Base-by-base conservation (phyloP, 2,797 vertebrate species). In the Muscicapa striata region DNA sequence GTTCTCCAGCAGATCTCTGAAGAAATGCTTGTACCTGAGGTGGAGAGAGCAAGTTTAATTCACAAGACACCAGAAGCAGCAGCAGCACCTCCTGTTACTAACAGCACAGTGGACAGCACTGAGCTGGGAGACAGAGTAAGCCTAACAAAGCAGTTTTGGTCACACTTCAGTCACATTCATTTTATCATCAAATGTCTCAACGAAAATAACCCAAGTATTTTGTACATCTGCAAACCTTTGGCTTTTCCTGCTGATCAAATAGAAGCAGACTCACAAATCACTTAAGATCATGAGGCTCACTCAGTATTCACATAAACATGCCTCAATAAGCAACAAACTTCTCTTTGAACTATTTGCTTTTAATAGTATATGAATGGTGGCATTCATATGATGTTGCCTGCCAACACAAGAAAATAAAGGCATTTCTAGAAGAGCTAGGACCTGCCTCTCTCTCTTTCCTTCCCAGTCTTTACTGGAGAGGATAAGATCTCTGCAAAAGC, bases 1-100 rank as follows among this genome's bases (percentile, higher is more conserved):
- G 96, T 99, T 99, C 94, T 98, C 98, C 66, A 98, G 94, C 97
- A 99, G 92, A 91, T 98, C 98, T 89, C 98, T 95, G 11, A 99
- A 89, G 55, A 99, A 98, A 95, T 98, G 97, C 66, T 98, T 98
- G 89, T 99, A 99, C 97, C 99, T 99, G 91, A 98, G 64, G 59
- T 11, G 94, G 81, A 75, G 46, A 69, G 11, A 70, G 59, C 10
- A 80, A 17, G 9, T 64, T 83, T 76, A 55, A 67, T 61, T 54
- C 67, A 80, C 38, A 27, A 54, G 17, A 21, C 15, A 58, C 15
- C 62, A 84, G 36, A 13, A 83, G 26, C 6, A 83, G 26, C 38
- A 43, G 29, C 43, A 68, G 19, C 49, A 54, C 19, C 32, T 80
- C 20, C 29, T 80, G 4, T 48, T 68, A 55, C 15, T 14, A 40